Base-by-base conservation (phyloP, 2,797 vertebrate genomes). In the Hirundo rustica region DNA sequence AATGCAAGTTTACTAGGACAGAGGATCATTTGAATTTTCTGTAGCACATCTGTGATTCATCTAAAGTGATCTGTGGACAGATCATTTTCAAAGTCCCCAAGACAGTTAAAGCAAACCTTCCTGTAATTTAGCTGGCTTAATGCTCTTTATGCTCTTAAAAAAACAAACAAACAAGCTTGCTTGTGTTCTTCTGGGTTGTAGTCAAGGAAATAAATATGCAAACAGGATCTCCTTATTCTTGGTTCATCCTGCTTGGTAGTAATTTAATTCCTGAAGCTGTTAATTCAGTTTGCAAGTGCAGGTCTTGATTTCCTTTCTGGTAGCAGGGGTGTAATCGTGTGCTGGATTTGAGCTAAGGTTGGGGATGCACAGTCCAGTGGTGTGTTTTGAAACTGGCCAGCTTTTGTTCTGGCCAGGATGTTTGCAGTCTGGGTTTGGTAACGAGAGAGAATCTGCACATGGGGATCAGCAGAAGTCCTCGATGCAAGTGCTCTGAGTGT, bases 151-250 rank as follows among this genome's bases (percentile, higher is more conserved):
- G 1, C 53, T 53, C 13, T 61, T 67, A 5, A 61, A 80, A 81
- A 77, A 12, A 16, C n/a, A 54, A 65, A 53, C 42, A 53, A 44
- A 50, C 11, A 70, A 58, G 5, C 47, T 68, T 93, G 18, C 16
- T 80, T 70, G 13, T 42, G 7, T 44, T 16, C 32, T 85, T 42
- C 18, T 73, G 45, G 9, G n/a, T 80, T 26, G 68, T 93, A 79
- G 84, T 92, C 84, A 92, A 88, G 75, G 87, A 95, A 91, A 75
- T 89, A 95, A 88, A 77, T 57, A 75, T 21, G 40, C 58, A 93
- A 85, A 95, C 82, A 88, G 91, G 89, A 94, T 94, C 84, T 92
- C 75, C 88, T 91, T 47, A 82, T 5, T 88, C 51, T 77, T 38
- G 66, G 36, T 74, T 91, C 68, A 26, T 96, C 75, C 87, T 91